Conservation (phyloP, 92 coral and sea anemone species). For the Porites lobata region DNA sequence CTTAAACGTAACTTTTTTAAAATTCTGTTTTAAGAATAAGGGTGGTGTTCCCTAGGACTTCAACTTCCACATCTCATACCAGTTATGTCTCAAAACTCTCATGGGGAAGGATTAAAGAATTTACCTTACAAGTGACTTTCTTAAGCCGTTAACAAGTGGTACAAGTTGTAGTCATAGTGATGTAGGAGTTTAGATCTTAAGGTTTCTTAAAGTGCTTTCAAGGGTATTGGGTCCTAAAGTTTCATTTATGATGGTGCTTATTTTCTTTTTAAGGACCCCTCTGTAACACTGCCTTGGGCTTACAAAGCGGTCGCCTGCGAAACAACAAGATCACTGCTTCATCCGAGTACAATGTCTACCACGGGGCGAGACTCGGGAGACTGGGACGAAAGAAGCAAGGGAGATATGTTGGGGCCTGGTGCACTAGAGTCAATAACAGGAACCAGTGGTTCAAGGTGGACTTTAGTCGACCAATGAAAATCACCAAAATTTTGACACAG, state of each 20-base stretch:
- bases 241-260: background rate
- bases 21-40: too few relatives aligned
- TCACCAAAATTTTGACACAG: slow-evolving; percentile 76
- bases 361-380: slow-evolving; percentile 68
- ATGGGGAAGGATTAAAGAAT: too few relatives aligned
- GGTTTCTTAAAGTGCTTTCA: too few relatives aligned
- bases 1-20: too few relatives aligned
- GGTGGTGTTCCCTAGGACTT: too few relatives aligned
- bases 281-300: slow-evolving; percentile 66
- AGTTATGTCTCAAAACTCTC: too few relatives aligned
- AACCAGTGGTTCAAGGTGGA: slow-evolving; percentile 84
- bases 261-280: slow-evolving; percentile 20
- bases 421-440: slow-evolving; percentile 74
- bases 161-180: too few relatives aligned
- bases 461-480: slow-evolving; percentile 68
- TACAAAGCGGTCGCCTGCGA: slow-evolving; percentile 79
- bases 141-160: too few relatives aligned
- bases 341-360: slow-evolving; percentile 67
- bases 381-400: slow-evolving; percentile 63
- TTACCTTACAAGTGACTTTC: too few relatives aligned
- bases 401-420: slow-evolving; percentile 75
- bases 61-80: too few relatives aligned
- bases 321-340: slow-evolving; percentile 75
- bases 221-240: background rate
- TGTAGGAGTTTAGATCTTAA: too few relatives aligned